Evolutionary conservation across 2,797 vertebrate species (phyloP), one percentile per base, ranked within the genome.

Genomic region (Zalophus californianus): DNA sequence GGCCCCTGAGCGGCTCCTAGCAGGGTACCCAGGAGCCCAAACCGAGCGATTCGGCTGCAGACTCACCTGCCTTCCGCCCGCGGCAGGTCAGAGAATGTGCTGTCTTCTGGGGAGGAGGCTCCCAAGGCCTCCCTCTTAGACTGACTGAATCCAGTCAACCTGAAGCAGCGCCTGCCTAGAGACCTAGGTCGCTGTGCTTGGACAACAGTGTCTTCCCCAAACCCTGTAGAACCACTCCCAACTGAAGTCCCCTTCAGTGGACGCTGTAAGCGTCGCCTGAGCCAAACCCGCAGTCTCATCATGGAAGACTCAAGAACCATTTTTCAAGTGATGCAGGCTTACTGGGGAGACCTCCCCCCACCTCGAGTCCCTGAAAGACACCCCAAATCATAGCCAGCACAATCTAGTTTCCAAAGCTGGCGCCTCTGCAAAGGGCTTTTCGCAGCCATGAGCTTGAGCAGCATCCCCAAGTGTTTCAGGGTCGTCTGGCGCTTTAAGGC

Each of bases 1-100:
- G 2, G 1, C 18, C 92, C 10, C 64, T 0, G 1, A 9, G 56
- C 5, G 0, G 25, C 2, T 48, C 32, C 7, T 1, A 4, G 0
- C 18, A 13, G 0, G 5, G 1, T 5, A 13, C 29, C 4, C 2
- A 0, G 15, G 27, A 58, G 32, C 7, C 1, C 12, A 3, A 9
- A 9, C 1, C 20, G 1, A 35, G 29, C 44, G 4, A 25, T 14
- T 27, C 2, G 2, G 0, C 3, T 10, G 4, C 35, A 3, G 35
- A 27, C 10, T 27, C 16, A 41, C 56, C 41, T 14, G 56, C 62
- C 21, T 3, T 3, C 3, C 23, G 35, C 7, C 0, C 3, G 1
- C 29, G 4, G 32, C 20, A 4, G 4, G 64, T n/a, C 27, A 1
- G 58, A 50, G 27, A 21, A 3, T 58, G 16, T 9, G 3, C 25